Evolutionary conservation across 1,140 invertebrate species (phyloP).

Genomic region (Drosophila littoralis): DNA sequence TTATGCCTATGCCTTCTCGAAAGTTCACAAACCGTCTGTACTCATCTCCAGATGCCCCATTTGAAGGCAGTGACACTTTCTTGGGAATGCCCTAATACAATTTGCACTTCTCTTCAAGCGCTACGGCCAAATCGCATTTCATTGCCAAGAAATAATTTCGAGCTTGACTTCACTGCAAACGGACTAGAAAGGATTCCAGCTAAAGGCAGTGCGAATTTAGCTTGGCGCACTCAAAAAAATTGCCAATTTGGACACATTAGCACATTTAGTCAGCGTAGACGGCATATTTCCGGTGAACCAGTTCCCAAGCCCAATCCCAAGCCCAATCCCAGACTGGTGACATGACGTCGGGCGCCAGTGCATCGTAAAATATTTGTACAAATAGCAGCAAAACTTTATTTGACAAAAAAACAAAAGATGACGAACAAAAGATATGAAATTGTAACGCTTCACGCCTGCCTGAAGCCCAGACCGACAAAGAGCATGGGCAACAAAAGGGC

Average conservation of each 20-base stretch:
- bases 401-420: slow-evolving; percentile 29
- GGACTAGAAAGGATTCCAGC: slow-evolving; percentile 66
- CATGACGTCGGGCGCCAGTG: slow-evolving; percentile 56
- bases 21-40: too few relatives aligned
- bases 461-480: slow-evolving; percentile 57
- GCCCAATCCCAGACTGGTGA: slow-evolving; percentile 20
- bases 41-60: neutral
- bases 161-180: slow-evolving; percentile 62
- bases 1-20: too few relatives aligned
- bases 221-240: slow-evolving; percentile 47
- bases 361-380: slow-evolving; percentile 71
- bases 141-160: slow-evolving; percentile 63
- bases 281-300: slow-evolving; percentile 66
- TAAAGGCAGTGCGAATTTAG: slow-evolving; percentile 33
- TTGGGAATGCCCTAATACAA: slow-evolving; percentile 38
- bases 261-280: slow-evolving; percentile 60
- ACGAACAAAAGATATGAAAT: slow-evolving; percentile 52
- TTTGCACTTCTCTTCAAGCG: slow-evolving; percentile 42
- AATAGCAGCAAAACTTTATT: slow-evolving; percentile 48
- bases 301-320: neutral
- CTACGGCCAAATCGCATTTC: slow-evolving; percentile 19
- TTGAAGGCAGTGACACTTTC: slow-evolving; percentile 18
- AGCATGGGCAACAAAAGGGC: slow-evolving; percentile 14
- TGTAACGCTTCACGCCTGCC: slow-evolving; percentile 74
- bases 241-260: slow-evolving; percentile 62